These are phyloP conservation scores for Eupithecia inturbata DNA, from an alignment of 2,888 invertebrate genomes.

Conservation along the genomic window DNA sequence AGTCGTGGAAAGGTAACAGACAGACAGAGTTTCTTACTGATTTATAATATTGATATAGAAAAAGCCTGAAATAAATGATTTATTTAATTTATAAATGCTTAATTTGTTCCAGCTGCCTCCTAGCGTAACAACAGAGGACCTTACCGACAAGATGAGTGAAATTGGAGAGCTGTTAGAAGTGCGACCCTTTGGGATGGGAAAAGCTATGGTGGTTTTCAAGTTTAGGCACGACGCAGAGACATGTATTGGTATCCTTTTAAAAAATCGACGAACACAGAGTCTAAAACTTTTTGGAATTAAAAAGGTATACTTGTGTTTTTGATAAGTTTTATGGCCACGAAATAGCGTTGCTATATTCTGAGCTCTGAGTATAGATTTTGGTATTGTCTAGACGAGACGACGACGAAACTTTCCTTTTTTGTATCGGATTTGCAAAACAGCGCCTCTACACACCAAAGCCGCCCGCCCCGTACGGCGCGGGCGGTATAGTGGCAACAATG, in stretches of 20 bases:
- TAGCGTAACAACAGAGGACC: slow-evolving; percentile 12
- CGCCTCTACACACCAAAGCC: too few relatives aligned
- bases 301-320: not conserved
- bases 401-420: too few relatives aligned
- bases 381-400: too few relatives aligned
- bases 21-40: too few relatives aligned
- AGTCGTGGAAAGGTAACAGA: too few relatives aligned
- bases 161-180: slow-evolving; percentile 15
- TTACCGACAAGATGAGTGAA: slow-evolving; percentile 25
- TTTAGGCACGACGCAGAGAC: slow-evolving; percentile 13
- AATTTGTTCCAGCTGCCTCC: slow-evolving; percentile 22
- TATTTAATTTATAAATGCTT: not conserved
- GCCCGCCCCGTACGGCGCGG: too few relatives aligned
- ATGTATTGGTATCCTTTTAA: slow-evolving; percentile 34
- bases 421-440: too few relatives aligned
- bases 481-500: too few relatives aligned
- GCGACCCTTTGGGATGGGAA: slow-evolving; percentile 5
- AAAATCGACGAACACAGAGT: not conserved
- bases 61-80: not conserved
- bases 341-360: too few relatives aligned
- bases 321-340: not conserved
- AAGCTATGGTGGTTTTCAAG: slow-evolving; percentile 14
- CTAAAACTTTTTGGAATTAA: not conserved
- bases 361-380: too few relatives aligned
- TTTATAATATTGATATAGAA: too few relatives aligned